These are phyloP conservation scores for Melinopterus prodromus DNA, from an alignment of 2,888 invertebrate genomes.

Conservation along the genomic window DNA sequence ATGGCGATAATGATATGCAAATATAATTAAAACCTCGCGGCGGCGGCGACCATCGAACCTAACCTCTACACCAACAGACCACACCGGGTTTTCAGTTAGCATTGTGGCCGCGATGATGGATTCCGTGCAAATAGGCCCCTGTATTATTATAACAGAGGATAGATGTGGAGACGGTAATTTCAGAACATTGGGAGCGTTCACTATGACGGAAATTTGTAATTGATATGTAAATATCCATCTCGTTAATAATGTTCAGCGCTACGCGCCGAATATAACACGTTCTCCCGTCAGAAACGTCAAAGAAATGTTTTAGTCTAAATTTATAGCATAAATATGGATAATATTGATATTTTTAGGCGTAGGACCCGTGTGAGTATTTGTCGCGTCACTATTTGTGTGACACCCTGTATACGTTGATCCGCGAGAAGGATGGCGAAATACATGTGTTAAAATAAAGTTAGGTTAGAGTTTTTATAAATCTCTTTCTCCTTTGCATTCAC, in stretches of 20 bases:
- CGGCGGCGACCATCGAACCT: neutral
- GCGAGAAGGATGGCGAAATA: no score
- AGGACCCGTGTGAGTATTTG: no score
- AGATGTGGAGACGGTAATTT: neutral
- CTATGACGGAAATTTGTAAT: constrained; percentile 4
- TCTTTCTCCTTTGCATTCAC: no score
- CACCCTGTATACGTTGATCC: no score
- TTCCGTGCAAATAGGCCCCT: neutral
- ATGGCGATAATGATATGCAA: neutral
- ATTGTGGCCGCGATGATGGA: neutral
- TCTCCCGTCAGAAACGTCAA: neutral
- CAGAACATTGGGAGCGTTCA: constrained; percentile 4
- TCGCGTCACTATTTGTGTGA: no score
- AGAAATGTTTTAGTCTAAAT: no score
- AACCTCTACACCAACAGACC: neutral
- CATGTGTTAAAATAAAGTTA: no score
- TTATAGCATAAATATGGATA: no score
- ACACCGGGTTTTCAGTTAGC: neutral
- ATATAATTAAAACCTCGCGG: neutral
- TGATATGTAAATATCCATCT: neutral
- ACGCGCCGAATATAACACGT: neutral
- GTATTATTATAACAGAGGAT: neutral
- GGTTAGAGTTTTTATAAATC: no score
- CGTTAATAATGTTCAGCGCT: neutral
- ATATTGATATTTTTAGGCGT: no score